Evolutionary conservation across 2,797 vertebrate genomes (phyloP).

Genomic region (Decapterus maruadsi): DNA sequence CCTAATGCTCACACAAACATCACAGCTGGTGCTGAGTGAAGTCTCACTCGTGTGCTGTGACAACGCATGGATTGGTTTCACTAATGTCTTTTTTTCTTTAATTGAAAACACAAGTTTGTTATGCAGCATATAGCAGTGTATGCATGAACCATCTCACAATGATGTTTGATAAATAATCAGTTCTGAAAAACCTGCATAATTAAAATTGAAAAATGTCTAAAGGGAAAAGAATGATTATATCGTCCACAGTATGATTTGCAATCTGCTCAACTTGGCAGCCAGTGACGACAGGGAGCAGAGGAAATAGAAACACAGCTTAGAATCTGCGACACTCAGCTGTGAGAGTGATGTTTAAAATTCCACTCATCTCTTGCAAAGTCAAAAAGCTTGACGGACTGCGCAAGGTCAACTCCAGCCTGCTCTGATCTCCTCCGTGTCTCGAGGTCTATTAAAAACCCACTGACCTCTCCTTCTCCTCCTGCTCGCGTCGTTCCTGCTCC

Average conservation of each 20-base stretch:
- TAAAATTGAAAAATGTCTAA: not conserved
- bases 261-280: not conserved
- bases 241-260: not conserved
- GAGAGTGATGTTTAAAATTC: not conserved
- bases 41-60: slow-evolving; percentile 31
- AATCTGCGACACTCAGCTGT: not conserved
- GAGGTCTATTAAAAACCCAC: slow-evolving; percentile 15
- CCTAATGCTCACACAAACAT: slow-evolving; percentile 27
- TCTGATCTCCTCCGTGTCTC: slow-evolving; percentile 10
- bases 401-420: not conserved
- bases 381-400: not conserved
- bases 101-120: not conserved
- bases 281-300: not conserved
- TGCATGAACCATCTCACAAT: not conserved
- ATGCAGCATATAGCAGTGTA: not conserved
- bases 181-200: not conserved
- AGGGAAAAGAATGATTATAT: not conserved
- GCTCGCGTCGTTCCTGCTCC: slow-evolving; percentile 90
- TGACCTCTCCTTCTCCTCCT: slow-evolving; percentile 93
- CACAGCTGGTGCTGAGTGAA: slow-evolving; percentile 18
- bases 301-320: slow-evolving; percentile 8
- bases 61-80: slow-evolving; percentile 6
- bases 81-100: not conserved
- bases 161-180: not conserved
- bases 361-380: not conserved